These are phyloP conservation scores for Rhorus exstirpatorius DNA, from an alignment of 2,888 invertebrate genomes.

Conservation along the genomic window DNA sequence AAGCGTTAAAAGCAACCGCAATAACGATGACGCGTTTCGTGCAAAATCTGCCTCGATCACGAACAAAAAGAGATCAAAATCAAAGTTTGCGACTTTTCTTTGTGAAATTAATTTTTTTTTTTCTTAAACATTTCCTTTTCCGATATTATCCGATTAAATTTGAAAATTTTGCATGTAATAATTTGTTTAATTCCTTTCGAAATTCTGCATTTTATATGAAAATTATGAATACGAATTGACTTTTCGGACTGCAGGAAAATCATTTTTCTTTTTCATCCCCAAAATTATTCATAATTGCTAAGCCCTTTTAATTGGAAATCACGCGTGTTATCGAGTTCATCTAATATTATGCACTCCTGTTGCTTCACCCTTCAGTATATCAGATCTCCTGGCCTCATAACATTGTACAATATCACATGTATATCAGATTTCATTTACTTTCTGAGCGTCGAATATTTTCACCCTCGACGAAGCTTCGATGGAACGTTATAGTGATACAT, in stretches of 20 bases:
- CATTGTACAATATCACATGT: constrained; percentile 27
- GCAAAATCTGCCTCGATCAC: not conserved
- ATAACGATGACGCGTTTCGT: not conserved
- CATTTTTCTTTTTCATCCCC: too few relatives aligned
- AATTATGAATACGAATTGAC: too few relatives aligned
- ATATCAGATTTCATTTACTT: constrained; percentile 24
- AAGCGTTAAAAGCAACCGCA: constrained; percentile 10
- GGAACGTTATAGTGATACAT: constrained; percentile 8
- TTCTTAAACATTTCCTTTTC: not conserved
- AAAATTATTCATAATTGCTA: too few relatives aligned
- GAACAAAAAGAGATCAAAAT: constrained; percentile 13
- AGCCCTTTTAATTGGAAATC: too few relatives aligned
- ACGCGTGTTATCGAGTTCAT: constrained; percentile 1
- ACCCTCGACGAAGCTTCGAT: too few relatives aligned
- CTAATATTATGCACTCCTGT: constrained; percentile 37
- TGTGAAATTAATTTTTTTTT: not conserved
- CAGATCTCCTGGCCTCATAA: constrained; percentile 8
- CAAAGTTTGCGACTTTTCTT: not conserved
- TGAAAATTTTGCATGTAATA: not conserved
- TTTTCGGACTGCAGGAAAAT: too few relatives aligned
- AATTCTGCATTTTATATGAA: too few relatives aligned
- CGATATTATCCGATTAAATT: not conserved
- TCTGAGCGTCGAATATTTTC: too few relatives aligned
- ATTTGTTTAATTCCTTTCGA: too few relatives aligned
- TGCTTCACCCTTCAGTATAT: constrained; percentile 8